Evolutionary conservation across 2,113 vertebrate genomes (phyloP).

Genomic region (Mohoua ochrocephala): DNA sequence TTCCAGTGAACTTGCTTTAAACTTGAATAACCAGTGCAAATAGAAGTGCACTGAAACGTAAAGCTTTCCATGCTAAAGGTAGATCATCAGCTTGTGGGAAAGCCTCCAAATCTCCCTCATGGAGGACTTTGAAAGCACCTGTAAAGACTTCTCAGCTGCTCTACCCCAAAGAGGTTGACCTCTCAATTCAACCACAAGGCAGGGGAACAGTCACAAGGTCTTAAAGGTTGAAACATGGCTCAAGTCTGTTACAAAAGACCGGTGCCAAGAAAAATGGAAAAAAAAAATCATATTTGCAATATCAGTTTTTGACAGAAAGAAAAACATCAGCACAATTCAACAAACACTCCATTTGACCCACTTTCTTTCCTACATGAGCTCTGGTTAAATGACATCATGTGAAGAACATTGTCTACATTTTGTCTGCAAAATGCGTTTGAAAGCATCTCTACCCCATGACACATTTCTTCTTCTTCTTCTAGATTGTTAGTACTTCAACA

Average conservation of each 20-base stretch:
- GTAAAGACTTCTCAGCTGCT: background rate
- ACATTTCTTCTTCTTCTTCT: background rate
- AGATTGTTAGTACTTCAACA: background rate
- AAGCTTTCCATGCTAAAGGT: background rate
- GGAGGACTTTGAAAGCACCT: background rate
- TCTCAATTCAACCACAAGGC: background rate
- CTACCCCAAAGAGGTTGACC: background rate
- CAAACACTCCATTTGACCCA: background rate
- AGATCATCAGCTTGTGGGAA: background rate
- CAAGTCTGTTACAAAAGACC: background rate
- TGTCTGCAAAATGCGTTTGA: background rate
- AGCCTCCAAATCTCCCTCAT: background rate
- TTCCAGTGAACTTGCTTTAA: background rate
- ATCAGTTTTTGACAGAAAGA: background rate
- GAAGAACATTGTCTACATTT: background rate
- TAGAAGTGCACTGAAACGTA: background rate
- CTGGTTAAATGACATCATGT: background rate
- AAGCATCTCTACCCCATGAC: background rate
- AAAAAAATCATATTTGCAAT: background rate
- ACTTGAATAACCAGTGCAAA: background rate
- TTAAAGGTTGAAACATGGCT: background rate
- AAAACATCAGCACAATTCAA: background rate
- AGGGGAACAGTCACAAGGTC: background rate
- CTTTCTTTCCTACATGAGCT: background rate
- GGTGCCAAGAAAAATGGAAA: background rate